phyloP scores from a whole-genome alignment of 2,113 vertebrate species.

The Megalops atlanticus region DNA sequence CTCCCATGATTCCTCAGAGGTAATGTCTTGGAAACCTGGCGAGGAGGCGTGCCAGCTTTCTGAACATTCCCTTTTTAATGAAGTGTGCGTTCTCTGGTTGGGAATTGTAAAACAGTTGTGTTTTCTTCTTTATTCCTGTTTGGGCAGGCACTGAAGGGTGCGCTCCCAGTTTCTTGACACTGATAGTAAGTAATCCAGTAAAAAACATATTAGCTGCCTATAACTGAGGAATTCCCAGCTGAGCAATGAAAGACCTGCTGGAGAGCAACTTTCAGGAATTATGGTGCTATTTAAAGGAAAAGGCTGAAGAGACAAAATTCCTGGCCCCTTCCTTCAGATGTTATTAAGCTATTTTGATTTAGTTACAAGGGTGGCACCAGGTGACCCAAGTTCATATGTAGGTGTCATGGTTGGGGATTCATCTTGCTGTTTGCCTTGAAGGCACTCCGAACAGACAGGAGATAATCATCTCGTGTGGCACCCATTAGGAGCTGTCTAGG shows the following conservation, averaged over 20 bases:
- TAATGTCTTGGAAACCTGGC: not conserved
- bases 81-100: not conserved
- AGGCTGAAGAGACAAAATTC: constrained; percentile 5
- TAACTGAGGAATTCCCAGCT: not conserved
- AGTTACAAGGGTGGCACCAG: not conserved
- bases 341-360: constrained; percentile 37
- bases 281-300: constrained; percentile 23
- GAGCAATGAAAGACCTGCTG: not conserved
- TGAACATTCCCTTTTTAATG: not conserved
- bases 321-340: constrained; percentile 17
- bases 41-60: not conserved
- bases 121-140: constrained; percentile 12
- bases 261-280: not conserved
- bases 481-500: constrained; percentile 47
- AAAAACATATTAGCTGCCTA: not conserved
- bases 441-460: constrained; percentile 18
- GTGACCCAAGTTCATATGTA: constrained; percentile 11
- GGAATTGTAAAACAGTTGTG: not conserved
- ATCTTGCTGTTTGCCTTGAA: not conserved
- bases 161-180: not conserved
- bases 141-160: not conserved
- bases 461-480: constrained; percentile 3
- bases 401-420: not conserved
- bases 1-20: not conserved
- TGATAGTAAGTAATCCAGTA: not conserved